Percentiles rank a stretch among this genome's conserved stretches.
These are phyloP conservation scores for Agrypnia vestita DNA, from an alignment of 1,140 invertebrate genomes.

Conservation along the genomic window DNA sequence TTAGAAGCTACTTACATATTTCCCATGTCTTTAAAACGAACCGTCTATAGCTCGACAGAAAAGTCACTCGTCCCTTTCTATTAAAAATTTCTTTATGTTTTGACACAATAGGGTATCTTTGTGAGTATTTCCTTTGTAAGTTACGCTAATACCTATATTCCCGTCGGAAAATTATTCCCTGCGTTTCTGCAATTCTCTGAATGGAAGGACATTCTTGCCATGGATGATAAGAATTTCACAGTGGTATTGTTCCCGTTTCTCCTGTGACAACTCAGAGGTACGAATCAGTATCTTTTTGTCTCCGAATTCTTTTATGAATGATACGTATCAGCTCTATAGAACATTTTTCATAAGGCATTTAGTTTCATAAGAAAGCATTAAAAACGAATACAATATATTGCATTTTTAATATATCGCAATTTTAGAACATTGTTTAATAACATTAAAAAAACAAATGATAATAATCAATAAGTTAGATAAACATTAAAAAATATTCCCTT, in stretches of 20 bases:
- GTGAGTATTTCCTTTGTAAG: constrained; percentile 46
- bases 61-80: constrained; percentile 41
- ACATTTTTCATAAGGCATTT: no score
- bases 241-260: neutral
- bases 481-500: no score
- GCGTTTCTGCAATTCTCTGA: constrained; percentile 21
- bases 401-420: no score
- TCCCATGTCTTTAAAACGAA: neutral
- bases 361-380: no score
- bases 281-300: no score
- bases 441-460: no score
- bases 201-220: constrained; percentile 11
- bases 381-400: no score
- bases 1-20: neutral
- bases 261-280: no score
- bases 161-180: constrained; percentile 33
- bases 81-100: constrained; percentile 47
- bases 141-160: constrained; percentile 37
- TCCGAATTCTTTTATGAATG: no score
- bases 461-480: no score
- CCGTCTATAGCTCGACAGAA: constrained; percentile 11
- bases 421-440: no score
- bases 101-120: constrained; percentile 39
- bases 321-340: no score
- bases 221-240: constrained; percentile 17